Base-by-base conservation (phyloP, 1,140 invertebrate genomes). In the Leptinotarsa lineolata region DNA sequence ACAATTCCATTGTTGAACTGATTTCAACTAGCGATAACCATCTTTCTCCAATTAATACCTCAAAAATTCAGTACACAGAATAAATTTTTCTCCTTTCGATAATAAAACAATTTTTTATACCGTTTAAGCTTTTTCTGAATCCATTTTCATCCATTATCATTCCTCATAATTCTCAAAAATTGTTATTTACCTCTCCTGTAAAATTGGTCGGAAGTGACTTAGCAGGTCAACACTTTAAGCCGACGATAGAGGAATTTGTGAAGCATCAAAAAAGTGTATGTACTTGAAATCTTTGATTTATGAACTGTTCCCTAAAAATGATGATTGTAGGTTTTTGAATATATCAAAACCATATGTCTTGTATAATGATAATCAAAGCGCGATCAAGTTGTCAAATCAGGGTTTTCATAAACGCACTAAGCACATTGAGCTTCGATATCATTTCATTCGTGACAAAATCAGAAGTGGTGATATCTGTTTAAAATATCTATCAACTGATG, bases 191-290 rank as follows among this genome's bases (percentile, higher is more conserved):
- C n/a, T n/a, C n/a, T n/a, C n/a, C n/a, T n/a, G n/a, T n/a, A n/a
- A n/a, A n/a, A n/a, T n/a, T n/a, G n/a, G n/a, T n/a, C n/a, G n/a
- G n/a, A n/a, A n/a, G n/a, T n/a, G n/a, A n/a, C n/a, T n/a, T n/a
- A n/a, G n/a, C n/a, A n/a, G n/a, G n/a, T n/a, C n/a, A n/a, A n/a
- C n/a, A n/a, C n/a, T n/a, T n/a, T n/a, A 85, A 73, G 80, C 83
- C 21, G 83, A 85, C 72, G 82, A 80, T 74, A 74, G 83, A 3
- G 76, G 80, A 4, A 54, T 74, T 44, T 72, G 74, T 63, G 67
- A 76, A 67, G 72, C 72, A 45, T 44, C 70, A 39, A 75, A 72
- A 61, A 64, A 75, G 45, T 48, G 45, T 24, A 12, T 71, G 21
- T 74, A 65, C 45, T 66, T 74, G 39, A 74, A 71, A 66, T 64